These are phyloP conservation scores for Oreortyx pictus DNA, from an alignment of 2,797 vertebrate species.

Conservation along the genomic window DNA sequence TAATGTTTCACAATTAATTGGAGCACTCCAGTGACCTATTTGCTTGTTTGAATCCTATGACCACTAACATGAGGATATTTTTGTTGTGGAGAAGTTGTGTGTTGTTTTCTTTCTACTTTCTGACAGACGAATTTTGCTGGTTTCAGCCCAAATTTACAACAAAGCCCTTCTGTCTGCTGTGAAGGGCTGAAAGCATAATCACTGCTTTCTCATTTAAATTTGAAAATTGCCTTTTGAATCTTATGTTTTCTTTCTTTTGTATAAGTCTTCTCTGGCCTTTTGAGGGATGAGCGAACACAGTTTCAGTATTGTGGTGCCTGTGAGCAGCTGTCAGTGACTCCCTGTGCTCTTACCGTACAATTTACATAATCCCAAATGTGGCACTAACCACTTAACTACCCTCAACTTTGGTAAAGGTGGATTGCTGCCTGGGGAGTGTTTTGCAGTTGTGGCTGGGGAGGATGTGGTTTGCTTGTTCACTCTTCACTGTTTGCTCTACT, in stretches of 20 bases:
- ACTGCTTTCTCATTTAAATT: conserved; percentile 39
- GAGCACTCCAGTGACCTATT: not conserved
- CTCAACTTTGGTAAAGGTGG: not conserved
- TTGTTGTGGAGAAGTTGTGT: not conserved
- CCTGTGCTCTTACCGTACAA: not conserved
- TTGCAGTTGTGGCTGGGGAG: fast-evolving
- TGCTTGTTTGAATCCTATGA: not conserved
- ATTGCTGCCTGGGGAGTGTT: not conserved
- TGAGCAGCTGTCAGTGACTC: not conserved
- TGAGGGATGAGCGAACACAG: conserved; percentile 47
- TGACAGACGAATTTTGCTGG: not conserved
- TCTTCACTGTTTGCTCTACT: not conserved
- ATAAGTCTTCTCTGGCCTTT: conserved; percentile 40
- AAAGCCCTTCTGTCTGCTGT: not conserved
- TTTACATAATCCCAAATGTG: not conserved
- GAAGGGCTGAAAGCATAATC: conserved; percentile 30
- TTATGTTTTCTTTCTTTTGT: conserved; percentile 48
- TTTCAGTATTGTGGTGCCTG: conserved; percentile 2
- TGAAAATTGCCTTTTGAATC: conserved; percentile 61
- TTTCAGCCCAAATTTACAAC: not conserved
- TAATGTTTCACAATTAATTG: not conserved
- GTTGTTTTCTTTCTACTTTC: not conserved
- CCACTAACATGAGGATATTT: not conserved
- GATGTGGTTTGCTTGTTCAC: not conserved
- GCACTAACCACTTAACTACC: not conserved